Evolutionary conservation across 2,888 invertebrate genomes (phyloP), one percentile per base, ranked within the genome.

Genomic region (Masnerella sp.): DNA sequence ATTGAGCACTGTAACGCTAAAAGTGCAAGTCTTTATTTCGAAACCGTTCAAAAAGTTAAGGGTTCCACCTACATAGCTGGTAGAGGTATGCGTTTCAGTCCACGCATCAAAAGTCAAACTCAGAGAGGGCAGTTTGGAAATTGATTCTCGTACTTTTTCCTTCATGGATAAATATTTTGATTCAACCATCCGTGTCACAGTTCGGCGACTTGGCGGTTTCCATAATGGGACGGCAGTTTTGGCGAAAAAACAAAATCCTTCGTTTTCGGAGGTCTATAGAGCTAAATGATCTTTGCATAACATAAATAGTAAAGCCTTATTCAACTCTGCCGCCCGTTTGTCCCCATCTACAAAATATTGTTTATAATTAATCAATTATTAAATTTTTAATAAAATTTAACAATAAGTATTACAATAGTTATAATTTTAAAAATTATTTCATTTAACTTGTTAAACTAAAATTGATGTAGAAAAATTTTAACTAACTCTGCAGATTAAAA

Each of bases 1-100:
- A 34, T 47, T 18, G 14, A 80, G n/a, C 94, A 94, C 88, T 95
- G 95, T 88, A 95, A 95, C 88, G 94, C 95, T 77, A 94, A 95
- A 89, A 95, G 95, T 84, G 90, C 95, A 82, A 92, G 93, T 89
- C 25, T 75, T 61, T 36, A 69, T 69, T 12, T 69, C 18, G 38
- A 18, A 22, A 0, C 20, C 47, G 25, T 45, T 38, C 11, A 61
- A 52, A 54, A 47, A 61, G 45, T 69, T 52, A 7, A 69, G 17
- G 0, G 61, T 52, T 9, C 61, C 59, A 30, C 61, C 69, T 12
- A 69, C 47, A 5, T 43, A 69, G 15, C 61, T 61, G n/a, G 30
- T 22, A 1, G 42, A 11, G 4, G 58, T 62, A 11, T 70, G 54
- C 0, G n/a, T 11, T 9, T 69, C 69, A 8, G 54, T 61, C 59